These are phyloP conservation scores for Nasonovia ribisnigri DNA, from an alignment of 2,888 invertebrate genomes.

Conservation along the genomic window DNA sequence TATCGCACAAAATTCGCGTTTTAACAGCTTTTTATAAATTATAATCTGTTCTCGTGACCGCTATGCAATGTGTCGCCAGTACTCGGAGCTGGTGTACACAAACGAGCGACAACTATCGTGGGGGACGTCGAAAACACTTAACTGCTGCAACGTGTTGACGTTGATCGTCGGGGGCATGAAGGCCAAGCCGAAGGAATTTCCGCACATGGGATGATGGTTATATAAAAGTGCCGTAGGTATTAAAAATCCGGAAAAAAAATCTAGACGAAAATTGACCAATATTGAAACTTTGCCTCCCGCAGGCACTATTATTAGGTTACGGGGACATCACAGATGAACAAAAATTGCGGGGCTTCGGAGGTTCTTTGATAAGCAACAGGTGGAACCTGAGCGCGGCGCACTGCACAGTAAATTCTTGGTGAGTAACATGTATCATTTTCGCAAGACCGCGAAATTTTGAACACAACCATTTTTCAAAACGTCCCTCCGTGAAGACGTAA, in stretches of 20 bases:
- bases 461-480: not conserved
- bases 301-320: constrained; percentile 50
- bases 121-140: not conserved
- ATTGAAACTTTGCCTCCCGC: not conserved
- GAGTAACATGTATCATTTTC: not conserved
- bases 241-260: not conserved
- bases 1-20: not conserved
- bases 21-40: not conserved
- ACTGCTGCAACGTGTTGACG: not conserved
- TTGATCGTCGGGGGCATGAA: constrained; percentile 29
- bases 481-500: not conserved
- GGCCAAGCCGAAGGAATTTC: constrained; percentile 49
- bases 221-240: not conserved
- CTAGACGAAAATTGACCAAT: not conserved
- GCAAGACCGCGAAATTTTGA: not conserved
- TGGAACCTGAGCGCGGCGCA: constrained; percentile 53
- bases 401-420: not conserved
- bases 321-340: not conserved
- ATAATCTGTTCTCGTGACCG: not conserved
- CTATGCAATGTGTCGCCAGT: constrained; percentile 29
- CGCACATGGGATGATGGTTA: constrained; percentile 57
- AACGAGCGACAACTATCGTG: not conserved
- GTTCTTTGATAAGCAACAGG: constrained; percentile 53
- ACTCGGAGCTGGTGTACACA: constrained; percentile 19
- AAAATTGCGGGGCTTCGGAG: constrained; percentile 32